Conservation (phyloP, 2,113 vertebrate genomes). For the Epinephelus moara region DNA sequence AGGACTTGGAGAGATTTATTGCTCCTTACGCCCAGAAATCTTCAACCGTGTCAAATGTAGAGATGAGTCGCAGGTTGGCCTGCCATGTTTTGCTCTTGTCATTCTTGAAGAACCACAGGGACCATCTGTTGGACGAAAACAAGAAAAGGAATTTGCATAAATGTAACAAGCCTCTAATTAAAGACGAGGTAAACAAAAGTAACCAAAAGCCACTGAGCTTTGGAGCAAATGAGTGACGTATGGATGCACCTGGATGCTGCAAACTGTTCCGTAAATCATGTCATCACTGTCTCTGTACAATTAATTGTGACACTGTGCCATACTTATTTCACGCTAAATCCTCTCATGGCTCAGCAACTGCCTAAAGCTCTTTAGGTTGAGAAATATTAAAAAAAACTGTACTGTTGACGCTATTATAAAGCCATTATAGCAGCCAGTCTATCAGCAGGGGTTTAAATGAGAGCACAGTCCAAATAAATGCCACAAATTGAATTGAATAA, state of each 20-base stretch:
- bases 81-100: slow-evolving; percentile 99
- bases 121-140: slow-evolving; percentile 88
- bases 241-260: slow-evolving; percentile 27
- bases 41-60: slow-evolving; percentile 99
- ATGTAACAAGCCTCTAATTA: slow-evolving; percentile 46
- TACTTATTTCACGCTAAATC: neutral
- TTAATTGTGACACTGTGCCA: slow-evolving; percentile 16
- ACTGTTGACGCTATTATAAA: neutral
- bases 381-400: slow-evolving; percentile 1
- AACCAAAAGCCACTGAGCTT: slow-evolving; percentile 27
- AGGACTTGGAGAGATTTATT: slow-evolving; percentile 15
- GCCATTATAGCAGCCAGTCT: neutral
- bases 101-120: slow-evolving; percentile 99
- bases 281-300: slow-evolving; percentile 6
- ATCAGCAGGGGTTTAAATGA: slow-evolving; percentile 1
- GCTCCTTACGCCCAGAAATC: slow-evolving; percentile 99
- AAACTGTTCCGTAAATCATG: slow-evolving; percentile 25
- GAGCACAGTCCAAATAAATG: slow-evolving; percentile 7
- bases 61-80: slow-evolving; percentile 98
- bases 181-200: slow-evolving; percentile 29
- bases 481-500: slow-evolving; percentile 8
- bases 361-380: slow-evolving; percentile 2
- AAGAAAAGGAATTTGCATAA: slow-evolving; percentile 38
- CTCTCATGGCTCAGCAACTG: slow-evolving; percentile 1
- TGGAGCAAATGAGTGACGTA: slow-evolving; percentile 24